Percentiles rank a stretch among this genome's conserved stretches.
phyloP scores from a whole-genome alignment of 2,113 vertebrate genomes.

The Phyllostomus discolor region DNA sequence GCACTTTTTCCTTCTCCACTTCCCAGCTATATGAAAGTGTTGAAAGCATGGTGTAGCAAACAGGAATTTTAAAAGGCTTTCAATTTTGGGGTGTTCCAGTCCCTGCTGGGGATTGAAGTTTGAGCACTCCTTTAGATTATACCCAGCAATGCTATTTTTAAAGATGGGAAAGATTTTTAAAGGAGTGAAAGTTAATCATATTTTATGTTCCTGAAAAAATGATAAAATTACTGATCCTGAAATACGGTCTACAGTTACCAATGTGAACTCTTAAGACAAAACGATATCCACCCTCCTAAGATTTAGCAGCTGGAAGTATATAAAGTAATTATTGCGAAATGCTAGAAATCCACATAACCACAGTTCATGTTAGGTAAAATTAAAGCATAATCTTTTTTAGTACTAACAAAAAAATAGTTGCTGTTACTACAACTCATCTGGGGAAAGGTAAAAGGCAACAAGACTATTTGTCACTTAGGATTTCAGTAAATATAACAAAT shows the following conservation, averaged over 20 bases:
- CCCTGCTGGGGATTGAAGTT: neutral
- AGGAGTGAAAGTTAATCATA: neutral
- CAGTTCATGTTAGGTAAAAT: neutral
- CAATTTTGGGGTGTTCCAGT: neutral
- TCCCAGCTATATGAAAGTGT: neutral
- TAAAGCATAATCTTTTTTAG: neutral
- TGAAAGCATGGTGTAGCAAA: neutral
- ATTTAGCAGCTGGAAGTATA: neutral
- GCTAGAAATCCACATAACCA: neutral
- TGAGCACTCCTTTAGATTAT: neutral
- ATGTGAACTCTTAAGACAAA: neutral
- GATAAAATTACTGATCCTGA: neutral
- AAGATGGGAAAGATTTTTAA: conserved; percentile 19
- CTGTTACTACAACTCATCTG: neutral
- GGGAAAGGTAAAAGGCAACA: neutral
- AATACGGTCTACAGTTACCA: neutral
- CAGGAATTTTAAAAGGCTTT: conserved; percentile 4
- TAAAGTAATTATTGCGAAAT: neutral
- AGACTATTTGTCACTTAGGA: neutral
- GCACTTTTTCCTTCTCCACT: neutral
- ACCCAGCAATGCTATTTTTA: neutral
- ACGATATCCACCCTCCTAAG: neutral
- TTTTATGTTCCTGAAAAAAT: neutral
- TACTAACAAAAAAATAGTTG: neutral
- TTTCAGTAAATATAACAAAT: neutral